A percentile compares a stretch with the other conserved stretches of the same genome.
Evolutionary conservation across 1,140 invertebrate genomes (phyloP).

Genomic region (Stenopsyche tienmushanensis): DNA sequence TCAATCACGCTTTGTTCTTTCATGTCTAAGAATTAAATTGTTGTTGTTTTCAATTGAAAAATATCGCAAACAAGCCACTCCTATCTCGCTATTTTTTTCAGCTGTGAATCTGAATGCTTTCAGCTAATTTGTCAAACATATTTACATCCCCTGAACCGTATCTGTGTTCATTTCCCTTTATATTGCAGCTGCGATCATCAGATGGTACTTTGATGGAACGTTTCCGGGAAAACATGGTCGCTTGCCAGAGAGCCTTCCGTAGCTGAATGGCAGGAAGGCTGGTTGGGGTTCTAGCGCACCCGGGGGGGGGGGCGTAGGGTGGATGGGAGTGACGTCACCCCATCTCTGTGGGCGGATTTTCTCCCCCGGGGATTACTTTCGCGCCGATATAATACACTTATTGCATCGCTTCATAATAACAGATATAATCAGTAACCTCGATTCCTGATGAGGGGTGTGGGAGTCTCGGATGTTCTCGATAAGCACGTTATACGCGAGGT

Average conservation of each 20-base stretch:
- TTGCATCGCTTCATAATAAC: constrained; percentile 10
- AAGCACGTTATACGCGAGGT: no score
- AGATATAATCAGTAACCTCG: constrained; percentile 8
- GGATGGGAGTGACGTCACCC: not conserved
- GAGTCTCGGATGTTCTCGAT: no score
- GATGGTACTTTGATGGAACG: not conserved
- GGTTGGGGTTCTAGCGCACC: not conserved
- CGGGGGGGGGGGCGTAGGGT: not conserved
- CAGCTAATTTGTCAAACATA: not conserved
- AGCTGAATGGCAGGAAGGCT: not conserved
- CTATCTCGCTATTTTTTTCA: no score
- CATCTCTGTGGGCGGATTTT: constrained; percentile 1
- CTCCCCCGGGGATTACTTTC: constrained; percentile 6
- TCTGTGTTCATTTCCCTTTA: not conserved
- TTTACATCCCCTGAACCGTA: not conserved
- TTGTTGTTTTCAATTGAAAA: no score
- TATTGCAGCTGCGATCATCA: no score
- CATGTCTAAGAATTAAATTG: no score
- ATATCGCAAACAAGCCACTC: no score
- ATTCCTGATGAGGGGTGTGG: not conserved
- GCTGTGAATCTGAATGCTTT: no score
- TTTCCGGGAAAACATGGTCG: not conserved
- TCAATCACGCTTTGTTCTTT: no score
- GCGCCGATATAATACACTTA: constrained; percentile 19
- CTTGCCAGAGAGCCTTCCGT: not conserved